Base-by-base conservation (phyloP, 2,888 invertebrate genomes). In the Prosapia bicincta region DNA sequence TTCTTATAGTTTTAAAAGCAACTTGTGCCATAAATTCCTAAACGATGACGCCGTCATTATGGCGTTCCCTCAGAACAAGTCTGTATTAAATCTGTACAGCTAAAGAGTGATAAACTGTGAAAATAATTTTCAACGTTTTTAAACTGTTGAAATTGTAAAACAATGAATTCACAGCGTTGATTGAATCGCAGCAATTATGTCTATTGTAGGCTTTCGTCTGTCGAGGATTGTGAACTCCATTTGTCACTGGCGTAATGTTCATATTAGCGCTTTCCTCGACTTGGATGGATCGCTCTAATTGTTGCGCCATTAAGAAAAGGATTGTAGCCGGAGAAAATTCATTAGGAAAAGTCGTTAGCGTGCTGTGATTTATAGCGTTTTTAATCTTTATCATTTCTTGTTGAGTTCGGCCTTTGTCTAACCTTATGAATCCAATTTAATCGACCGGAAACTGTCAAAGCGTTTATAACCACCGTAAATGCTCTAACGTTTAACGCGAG, bases 301-400 rank as follows among this genome's bases (percentile, higher is more conserved):
- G 54, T 54, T 54, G 54, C 54, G 54, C 54, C 54, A 54, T 54
- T 54, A 54, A 54, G 54, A 20, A 20, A 20, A 20, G 54, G 54
- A 54, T 54, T 54, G 54, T 20, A 54, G 54, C 54, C 1, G 20
- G 54, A 54, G 54, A 54, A 54, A 54, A 54, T 54, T 54, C 54
- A 54, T 54, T 54, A 54, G 54, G 54, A 54, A 54, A 54, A 54
- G 54, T 54, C 54, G 54, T 54, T 54, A 54, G 54, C 54, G 5
- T 6, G 20, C 15, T 0, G 54, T 54, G 54, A 54, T 54, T 54
- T 54, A 54, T 54, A 5, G 20, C 20, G 20, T 54, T 54, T 20
- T 54, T 54, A 54, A 54, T 54, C 54, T 54, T 54, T 54, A 54
- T 54, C 54, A 54, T 54, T 54, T 54, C 54, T 54, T 54, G 54